Percentiles rank a stretch among this genome's conserved stretches.
Evolutionary conservation across 2,797 vertebrate species (phyloP).

Genomic region (Sebastes taczanowskii): DNA sequence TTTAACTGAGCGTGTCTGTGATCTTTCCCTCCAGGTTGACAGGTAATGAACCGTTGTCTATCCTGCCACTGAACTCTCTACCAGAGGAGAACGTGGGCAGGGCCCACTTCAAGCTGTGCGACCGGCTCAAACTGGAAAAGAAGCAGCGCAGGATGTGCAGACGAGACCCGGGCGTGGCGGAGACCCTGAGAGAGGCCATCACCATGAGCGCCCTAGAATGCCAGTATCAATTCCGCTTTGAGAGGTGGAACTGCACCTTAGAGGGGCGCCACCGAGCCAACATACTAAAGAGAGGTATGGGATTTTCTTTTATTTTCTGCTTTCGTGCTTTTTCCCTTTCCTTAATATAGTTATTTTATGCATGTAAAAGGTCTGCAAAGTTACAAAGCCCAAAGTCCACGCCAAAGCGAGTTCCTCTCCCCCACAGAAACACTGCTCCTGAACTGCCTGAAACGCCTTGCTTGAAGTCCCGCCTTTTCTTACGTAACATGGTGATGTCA

Average conservation of each 20-base stretch:
- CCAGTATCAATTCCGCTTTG: constrained; percentile 98
- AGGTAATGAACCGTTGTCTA: constrained; percentile 95
- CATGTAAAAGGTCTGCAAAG: no score
- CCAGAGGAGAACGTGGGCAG: constrained; percentile 89
- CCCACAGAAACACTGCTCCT: no score
- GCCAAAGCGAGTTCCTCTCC: no score
- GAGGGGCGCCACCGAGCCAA: constrained; percentile 94
- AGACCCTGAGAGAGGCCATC: constrained; percentile 96
- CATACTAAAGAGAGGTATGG: constrained; percentile 92
- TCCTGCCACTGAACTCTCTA: constrained; percentile 94
- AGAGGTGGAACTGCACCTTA: constrained; percentile 98
- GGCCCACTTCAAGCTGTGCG: constrained; percentile 97
- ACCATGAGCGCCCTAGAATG: constrained; percentile 97
- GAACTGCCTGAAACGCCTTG: no score
- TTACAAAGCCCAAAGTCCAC: no score
- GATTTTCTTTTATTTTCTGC: not conserved
- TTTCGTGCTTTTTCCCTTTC: no score
- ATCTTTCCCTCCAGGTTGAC: constrained; percentile 87
- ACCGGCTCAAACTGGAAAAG: constrained; percentile 97
- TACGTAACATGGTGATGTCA: no score
- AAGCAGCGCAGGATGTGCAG: constrained; percentile 98
- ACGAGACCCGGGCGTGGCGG: constrained; percentile 95
- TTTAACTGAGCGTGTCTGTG: constrained; percentile 31
- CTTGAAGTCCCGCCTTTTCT: no score
- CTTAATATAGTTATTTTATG: no score